A percentile compares a stretch with the other conserved stretches of the same genome.
These are phyloP conservation scores for Cyprinodon variegatus DNA, from an alignment of 2,113 vertebrate species.

Conservation along the genomic window DNA sequence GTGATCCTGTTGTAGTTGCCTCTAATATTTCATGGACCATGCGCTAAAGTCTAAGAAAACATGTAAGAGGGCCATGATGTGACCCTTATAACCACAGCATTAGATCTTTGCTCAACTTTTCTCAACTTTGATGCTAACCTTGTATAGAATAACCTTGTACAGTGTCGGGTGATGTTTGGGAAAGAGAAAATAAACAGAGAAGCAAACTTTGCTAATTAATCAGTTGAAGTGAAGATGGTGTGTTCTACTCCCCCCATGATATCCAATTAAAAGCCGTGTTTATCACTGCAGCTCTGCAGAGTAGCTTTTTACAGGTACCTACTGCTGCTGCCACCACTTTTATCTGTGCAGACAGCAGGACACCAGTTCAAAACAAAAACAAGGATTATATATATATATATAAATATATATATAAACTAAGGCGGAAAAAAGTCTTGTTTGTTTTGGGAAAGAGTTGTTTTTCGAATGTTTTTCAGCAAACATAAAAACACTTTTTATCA, in stretches of 20 bases:
- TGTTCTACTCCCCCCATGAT: slow-evolving; percentile 63
- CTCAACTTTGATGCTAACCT: slow-evolving; percentile 51
- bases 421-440: slow-evolving; percentile 11
- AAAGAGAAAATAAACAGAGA: slow-evolving; percentile 55
- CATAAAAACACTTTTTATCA: slow-evolving; percentile 72
- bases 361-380: slow-evolving; percentile 71
- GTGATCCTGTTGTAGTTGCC: neutral
- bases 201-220: slow-evolving; percentile 71
- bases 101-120: slow-evolving; percentile 37
- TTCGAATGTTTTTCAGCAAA: slow-evolving; percentile 62
- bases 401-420: slow-evolving; percentile 53
- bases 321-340: slow-evolving; percentile 58
- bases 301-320: slow-evolving; percentile 64
- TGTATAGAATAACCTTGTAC: slow-evolving; percentile 58
- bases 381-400: slow-evolving; percentile 58
- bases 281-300: slow-evolving; percentile 56
- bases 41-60: neutral
- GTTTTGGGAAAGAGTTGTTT: slow-evolving; percentile 66
- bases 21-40: neutral
- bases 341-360: slow-evolving; percentile 70
- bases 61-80: neutral
- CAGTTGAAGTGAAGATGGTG: slow-evolving; percentile 61
- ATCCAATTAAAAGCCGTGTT: slow-evolving; percentile 74
- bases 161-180: slow-evolving; percentile 24
- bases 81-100: slow-evolving; percentile 30